Conservation (phyloP, 2,888 invertebrate genomes). For the Spialia ferax region DNA sequence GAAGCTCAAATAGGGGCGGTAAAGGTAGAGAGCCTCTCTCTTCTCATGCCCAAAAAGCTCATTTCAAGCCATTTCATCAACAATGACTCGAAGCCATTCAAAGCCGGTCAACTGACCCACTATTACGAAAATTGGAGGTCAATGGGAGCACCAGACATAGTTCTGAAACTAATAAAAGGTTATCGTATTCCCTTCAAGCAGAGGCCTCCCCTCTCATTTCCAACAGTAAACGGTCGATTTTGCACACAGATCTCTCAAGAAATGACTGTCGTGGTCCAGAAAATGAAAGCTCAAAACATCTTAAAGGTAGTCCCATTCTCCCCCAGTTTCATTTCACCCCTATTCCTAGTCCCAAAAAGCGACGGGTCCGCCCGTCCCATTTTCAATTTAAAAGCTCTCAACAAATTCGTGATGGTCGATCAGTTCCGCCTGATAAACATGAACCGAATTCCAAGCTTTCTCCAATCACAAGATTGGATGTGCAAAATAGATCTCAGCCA, state of each 20-base stretch:
- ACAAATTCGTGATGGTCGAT: not conserved
- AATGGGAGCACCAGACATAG: not conserved
- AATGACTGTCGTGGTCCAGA: not conserved
- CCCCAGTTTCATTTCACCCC: not conserved
- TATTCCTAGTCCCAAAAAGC: conserved; percentile 1
- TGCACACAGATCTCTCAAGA: not conserved
- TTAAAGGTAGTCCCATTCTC: not conserved
- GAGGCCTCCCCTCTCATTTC: not conserved
- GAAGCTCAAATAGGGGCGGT: not conserved
- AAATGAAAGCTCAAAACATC: not conserved
- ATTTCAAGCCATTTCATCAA: conserved; percentile 1
- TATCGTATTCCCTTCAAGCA: not conserved
- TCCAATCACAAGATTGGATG: conserved; percentile 1
- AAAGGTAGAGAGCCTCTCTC: not conserved
- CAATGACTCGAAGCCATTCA: conserved; percentile 9
- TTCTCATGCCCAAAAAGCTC: not conserved
- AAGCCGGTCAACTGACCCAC: not conserved
- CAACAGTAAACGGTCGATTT: not conserved
- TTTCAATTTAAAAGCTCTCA: conserved; percentile 2
- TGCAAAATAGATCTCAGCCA: not conserved
- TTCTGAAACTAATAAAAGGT: not conserved
- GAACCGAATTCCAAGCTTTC: not conserved
- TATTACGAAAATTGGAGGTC: not conserved
- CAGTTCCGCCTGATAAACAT: not conserved
- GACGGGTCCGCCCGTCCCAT: not conserved